Evolutionary conservation across 2,888 invertebrate species (phyloP), one percentile per base, ranked within the genome.

Genomic region (Cybosia mesomella): DNA sequence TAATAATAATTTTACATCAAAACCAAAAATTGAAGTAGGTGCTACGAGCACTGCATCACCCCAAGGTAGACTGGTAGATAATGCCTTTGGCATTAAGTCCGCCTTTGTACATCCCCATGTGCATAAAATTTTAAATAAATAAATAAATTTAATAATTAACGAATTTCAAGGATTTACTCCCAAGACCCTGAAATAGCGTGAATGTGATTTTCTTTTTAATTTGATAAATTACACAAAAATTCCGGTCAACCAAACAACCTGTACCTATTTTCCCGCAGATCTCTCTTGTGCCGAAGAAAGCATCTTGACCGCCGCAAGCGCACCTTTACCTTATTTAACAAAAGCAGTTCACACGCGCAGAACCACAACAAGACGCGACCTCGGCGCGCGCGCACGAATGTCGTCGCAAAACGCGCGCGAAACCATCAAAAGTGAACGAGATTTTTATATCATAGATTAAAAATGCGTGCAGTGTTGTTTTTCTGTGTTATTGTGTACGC

Each of bases 401-500:
- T 75, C 74, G 69, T 67, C 64, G 55, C 57, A 74, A 74, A 77
- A 75, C 77, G 82, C 84, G 83, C 83, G 77, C 75, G 74, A 68
- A 73, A 59, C 67, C 53, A 54, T 22, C 18, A 66, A 70, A 68
- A 67, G 55, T 57, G 53, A 70, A 72, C 60, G 32, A 74, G 59
- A 74, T 64, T 63, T 53, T 39, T 34, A 34, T 59, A 70, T 10
- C 22, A 61, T 58, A 57, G 57, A 73, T 67, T 72, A 75, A 90
- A 88, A 87, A 92, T 92, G 92, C 88, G 86, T 83, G 82, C 81
- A 71, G 87, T 92, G 87, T 68, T 91, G 43, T 81, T 89, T 39
- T 68, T 92, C 0, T 89, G 87, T 88, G 87, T 88, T 70, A 87
- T 87, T 84, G 84, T 87, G 77, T 85, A 79, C 67, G 79, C 70